Base-by-base conservation (phyloP, 2,797 vertebrate genomes). In the Triplophysa bombifrons region DNA sequence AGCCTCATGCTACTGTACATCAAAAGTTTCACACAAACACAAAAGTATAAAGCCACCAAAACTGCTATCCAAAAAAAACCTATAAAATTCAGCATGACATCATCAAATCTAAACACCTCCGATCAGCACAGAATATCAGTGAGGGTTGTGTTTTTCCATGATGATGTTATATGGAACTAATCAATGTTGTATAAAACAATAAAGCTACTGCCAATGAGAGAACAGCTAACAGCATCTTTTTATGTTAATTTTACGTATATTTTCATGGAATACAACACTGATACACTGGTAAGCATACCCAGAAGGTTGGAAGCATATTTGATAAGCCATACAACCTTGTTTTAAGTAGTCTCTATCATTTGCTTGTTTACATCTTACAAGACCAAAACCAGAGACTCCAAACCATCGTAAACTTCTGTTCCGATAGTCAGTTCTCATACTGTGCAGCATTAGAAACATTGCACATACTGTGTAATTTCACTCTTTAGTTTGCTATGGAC, bases 121-220 rank as follows among this genome's bases (percentile, higher is more conserved):
- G 34, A 56, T 76, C 38, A 46, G 53, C 74, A 76, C 19, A 48
- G 65, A 69, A 48, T 19, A 69, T 60, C 53, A 34, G 53, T 55
- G 25, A 88, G 56, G 70, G 80, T 72, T 67, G 34, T 89, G 83
- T 85, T 88, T 77, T 91, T 90, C 88, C 80, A 88, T 81, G 87
- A 84, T 50, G 73, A 69, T 73, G 84, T 87, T 79, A 88, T 81
- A 78, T 12, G 77, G 90, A 77, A 86, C 82, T 80, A 70, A 14
- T 38, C 68, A 27, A 41, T 58, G 72, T 38, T 60, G 50, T n/a
- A 22, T 34, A 73, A 63, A 76, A 72, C 72, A 66, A 41, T 12
- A 66, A 76, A 48, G 25, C 65, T 60, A 58, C 27, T 58, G 30
- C n/a, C 0, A 14, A 27, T 20, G 4, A 19, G 20, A 67, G 53